Conservation (phyloP, 1,140 invertebrate genomes). For the Drosophila cardini region DNA sequence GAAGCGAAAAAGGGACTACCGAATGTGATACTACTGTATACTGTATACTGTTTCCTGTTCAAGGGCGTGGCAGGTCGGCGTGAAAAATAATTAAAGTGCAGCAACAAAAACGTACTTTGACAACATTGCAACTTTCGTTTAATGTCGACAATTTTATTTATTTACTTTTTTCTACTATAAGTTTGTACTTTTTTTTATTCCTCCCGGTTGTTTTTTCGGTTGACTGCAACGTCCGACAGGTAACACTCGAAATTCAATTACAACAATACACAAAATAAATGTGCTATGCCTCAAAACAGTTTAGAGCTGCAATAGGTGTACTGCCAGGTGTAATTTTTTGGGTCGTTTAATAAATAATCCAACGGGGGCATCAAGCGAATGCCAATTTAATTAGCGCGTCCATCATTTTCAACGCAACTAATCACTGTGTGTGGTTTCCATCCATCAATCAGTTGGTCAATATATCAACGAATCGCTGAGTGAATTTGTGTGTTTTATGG, state of each 20-base stretch:
- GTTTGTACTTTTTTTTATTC: too few species aligned
- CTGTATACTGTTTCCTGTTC: conserved; percentile 64
- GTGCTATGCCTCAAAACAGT: not conserved
- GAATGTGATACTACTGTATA: conserved; percentile 56
- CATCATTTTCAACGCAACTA: conserved; percentile 45
- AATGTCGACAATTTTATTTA: conserved; percentile 42
- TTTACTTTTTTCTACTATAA: conserved; percentile 36
- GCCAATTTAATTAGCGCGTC: conserved; percentile 46
- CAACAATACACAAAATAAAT: conserved; percentile 19
- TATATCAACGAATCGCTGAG: conserved; percentile 55
- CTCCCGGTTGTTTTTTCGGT: conserved; percentile 16
- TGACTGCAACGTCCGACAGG: conserved; percentile 42
- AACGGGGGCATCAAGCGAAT: conserved; percentile 3
- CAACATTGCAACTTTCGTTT: conserved; percentile 41
- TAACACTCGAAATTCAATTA: conserved; percentile 51
- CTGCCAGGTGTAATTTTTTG: not conserved
- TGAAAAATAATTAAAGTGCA: conserved; percentile 76
- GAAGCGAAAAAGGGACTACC: conserved; percentile 27
- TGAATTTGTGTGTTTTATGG: conserved; percentile 70
- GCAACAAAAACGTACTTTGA: conserved; percentile 60
- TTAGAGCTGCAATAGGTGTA: conserved; percentile 15
- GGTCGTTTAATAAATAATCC: conserved; percentile 11
- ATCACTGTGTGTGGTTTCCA: conserved; percentile 26
- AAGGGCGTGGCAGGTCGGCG: conserved; percentile 72
- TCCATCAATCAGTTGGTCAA: conserved; percentile 58